Evolutionary conservation across 64 coral and sea anemone genomes (phyloP), one percentile per base, ranked within the genome.

Genomic region (Stichodactyla helianthus): DNA sequence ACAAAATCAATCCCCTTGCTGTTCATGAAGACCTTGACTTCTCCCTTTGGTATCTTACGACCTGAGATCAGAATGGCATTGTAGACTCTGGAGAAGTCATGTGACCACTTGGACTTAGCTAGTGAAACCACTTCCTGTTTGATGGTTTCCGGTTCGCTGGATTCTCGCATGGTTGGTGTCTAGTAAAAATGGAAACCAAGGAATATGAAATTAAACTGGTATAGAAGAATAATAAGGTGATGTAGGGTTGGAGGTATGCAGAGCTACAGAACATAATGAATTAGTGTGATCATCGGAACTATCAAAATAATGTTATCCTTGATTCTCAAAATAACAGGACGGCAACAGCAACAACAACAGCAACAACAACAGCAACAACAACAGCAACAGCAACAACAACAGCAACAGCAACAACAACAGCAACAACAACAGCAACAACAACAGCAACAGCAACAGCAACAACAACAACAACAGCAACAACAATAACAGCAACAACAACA

Each of bases 21-120:
- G 84, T 90, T 76, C 35, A 85, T 60, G 20, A 77, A 71, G 19
- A 90, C 10, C 8, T 56, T 77, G 19, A 90, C 54, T 4, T 82
- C 82, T 9, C 56, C 71, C 28, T 90, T 90, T 0, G 89, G 89
- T 50, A 90, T 82, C 14, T 90, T 90, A 60, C 81, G 82, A 23
- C 89, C 89, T 6, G 89, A 85, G 4, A 84, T 52, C 1, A 90
- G 53, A 90, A 27, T 53, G 25, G 67, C 89, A 27, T 90, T 84
- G 57, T 78, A 90, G 4, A 85, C n/a, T 17, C 71, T 76, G 7
- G 89, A 90, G n/a, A 90, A 90, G 17, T 86, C 89, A 35, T 51
- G 71, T 10, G 61, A 79, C 89, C 89, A 90, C 78, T 59, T 79
- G 27, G 82, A 25, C 7, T 50, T 76, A 52, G 89, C 89, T 28